These are phyloP conservation scores for Willowsia nigromaculata DNA, from an alignment of 2,888 invertebrate species.

Conservation along the genomic window DNA sequence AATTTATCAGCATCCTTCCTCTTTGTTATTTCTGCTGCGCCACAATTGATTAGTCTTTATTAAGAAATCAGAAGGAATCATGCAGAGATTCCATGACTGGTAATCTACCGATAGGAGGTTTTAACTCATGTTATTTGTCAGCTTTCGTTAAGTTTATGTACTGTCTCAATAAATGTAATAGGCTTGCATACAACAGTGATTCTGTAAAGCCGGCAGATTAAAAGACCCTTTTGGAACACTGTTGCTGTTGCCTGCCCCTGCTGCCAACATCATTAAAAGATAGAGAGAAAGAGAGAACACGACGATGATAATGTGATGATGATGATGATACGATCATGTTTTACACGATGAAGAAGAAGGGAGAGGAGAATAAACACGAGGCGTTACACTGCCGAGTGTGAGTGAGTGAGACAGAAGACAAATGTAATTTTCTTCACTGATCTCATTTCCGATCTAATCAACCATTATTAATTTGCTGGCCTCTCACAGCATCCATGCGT, in stretches of 20 bases:
- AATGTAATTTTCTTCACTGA: constrained; percentile 69
- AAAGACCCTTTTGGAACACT: constrained; percentile 30
- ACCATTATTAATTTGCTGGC: constrained; percentile 68
- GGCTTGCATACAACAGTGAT: not conserved
- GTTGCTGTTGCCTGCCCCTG: constrained; percentile 47
- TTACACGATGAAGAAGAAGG: constrained; percentile 27
- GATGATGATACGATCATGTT: constrained; percentile 50
- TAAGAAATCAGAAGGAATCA: constrained; percentile 39
- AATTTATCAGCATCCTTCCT: not conserved
- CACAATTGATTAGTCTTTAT: constrained; percentile 16
- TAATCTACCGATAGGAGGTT: constrained; percentile 28
- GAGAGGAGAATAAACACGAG: constrained; percentile 30
- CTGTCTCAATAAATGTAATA: constrained; percentile 14
- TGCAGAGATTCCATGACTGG: constrained; percentile 21
- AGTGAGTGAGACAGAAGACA: constrained; percentile 57
- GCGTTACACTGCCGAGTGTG: constrained; percentile 19
- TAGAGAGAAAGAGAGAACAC: not conserved
- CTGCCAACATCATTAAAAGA: constrained; percentile 49
- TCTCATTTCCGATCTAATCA: constrained; percentile 70
- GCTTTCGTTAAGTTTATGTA: constrained; percentile 39
- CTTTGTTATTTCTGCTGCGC: not conserved
- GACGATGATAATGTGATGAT: constrained; percentile 31
- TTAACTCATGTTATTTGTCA: constrained; percentile 56
- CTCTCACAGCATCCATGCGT: constrained; percentile 67
- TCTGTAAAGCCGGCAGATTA: constrained; percentile 52